These are phyloP conservation scores for Eidolon dupreanum DNA, from an alignment of 2,797 vertebrate species.

Conservation along the genomic window DNA sequence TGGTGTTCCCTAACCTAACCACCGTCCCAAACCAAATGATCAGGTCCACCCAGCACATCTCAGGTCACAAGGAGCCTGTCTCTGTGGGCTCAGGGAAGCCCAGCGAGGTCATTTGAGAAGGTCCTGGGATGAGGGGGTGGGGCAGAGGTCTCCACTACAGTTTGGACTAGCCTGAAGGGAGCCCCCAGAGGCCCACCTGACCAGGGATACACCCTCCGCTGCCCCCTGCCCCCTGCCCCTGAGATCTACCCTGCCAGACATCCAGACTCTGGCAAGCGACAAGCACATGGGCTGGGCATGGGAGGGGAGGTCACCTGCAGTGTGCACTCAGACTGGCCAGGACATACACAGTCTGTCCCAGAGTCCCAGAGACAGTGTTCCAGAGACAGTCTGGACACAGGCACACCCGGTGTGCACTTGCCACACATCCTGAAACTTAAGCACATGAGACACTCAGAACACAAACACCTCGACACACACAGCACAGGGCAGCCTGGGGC, in stretches of 20 bases:
- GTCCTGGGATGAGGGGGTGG: fast-evolving
- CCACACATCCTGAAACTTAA: neutral
- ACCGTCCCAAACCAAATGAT: neutral
- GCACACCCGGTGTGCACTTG: neutral
- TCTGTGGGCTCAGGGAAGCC: neutral
- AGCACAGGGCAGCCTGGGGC: fast-evolving
- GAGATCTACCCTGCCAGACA: neutral
- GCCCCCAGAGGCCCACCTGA: neutral
- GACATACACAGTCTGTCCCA: neutral
- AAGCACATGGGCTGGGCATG: neutral
- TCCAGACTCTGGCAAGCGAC: neutral
- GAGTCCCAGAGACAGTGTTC: neutral
- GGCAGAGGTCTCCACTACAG: neutral
- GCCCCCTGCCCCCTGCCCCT: neutral
- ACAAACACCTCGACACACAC: neutral
- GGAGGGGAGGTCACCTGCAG: neutral
- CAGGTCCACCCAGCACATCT: neutral
- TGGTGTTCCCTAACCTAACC: neutral
- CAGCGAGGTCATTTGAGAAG: neutral
- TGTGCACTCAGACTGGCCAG: neutral
- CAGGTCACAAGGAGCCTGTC: neutral
- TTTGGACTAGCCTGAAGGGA: neutral
- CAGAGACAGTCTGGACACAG: neutral
- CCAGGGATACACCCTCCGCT: neutral
- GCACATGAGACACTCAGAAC: neutral